These are phyloP conservation scores for Bombus balteatus DNA, from an alignment of 1,140 invertebrate species.

Conservation along the genomic window DNA sequence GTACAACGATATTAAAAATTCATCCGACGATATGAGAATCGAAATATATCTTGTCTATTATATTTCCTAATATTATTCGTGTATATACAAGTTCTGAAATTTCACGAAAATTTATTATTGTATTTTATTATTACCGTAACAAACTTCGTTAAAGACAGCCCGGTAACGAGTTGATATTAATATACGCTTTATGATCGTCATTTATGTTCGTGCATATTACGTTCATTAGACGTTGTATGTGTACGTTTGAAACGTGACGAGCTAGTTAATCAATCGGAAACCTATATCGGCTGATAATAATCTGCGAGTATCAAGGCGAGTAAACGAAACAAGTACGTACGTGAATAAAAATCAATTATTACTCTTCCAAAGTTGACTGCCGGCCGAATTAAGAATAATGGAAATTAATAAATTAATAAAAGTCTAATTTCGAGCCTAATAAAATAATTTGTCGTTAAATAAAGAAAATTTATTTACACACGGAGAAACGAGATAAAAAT, in stretches of 20 bases:
- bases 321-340: background rate
- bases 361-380: no score
- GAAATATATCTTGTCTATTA: background rate
- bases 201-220: background rate
- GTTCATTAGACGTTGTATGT: background rate
- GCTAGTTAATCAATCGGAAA: slow-evolving; percentile 3
- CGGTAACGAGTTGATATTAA: background rate
- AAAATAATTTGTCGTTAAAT: no score
- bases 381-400: no score
- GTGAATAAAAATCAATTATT: no score
- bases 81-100: no score
- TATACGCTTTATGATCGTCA: background rate
- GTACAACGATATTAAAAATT: no score
- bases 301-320: background rate
- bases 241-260: background rate
- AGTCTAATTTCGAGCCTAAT: no score
- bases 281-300: background rate
- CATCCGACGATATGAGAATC: no score
- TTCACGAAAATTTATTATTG: no score
- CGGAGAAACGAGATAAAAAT: no score
- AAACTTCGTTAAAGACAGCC: background rate
- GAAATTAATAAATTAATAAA: no score
- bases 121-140: background rate
- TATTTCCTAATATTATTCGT: background rate
- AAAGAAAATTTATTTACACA: no score